Base-by-base conservation (phyloP, 2,888 invertebrate genomes). In the Acrobasis suavella region DNA sequence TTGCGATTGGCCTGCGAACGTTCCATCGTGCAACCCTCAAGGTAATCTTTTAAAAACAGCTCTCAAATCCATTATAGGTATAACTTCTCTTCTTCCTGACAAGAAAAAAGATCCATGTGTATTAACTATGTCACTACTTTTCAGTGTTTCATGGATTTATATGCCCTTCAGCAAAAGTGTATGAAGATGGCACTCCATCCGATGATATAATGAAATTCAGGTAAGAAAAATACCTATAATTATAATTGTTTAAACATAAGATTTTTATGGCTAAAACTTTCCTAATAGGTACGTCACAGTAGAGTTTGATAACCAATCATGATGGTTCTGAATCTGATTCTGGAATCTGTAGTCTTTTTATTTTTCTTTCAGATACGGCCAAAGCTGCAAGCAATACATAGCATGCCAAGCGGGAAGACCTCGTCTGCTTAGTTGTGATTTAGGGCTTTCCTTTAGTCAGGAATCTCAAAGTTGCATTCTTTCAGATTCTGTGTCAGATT, bases 1-100 rank as follows among this genome's bases (percentile, higher is more conserved):
- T 55, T 89, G 89, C 60, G 89, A 89, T 63, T 89, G 86, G 86
- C 83, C 81, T 1, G 79, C 71, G 9, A 83, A 85, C 60, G 87
- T 55, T 9, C 38, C 39, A 16, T 55, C 38, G 15, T 55, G 55
- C 55, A 55, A 39, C 15, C 55, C 55, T 17, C 17, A 39, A 55
- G 55, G 55, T 55, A 15, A 39, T n/a, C 10, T 14, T 46, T 22
- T 22, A 2, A 22, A 32, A 32, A 32, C n/a, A 32, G 32, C 32
- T 32, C 32, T 32, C 32, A 8, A 6, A 46, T n/a, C n/a, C 46
- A 46, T 0, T 14, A 46, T 14, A 46, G 12, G 46, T 2, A 46
- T 12, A 14, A n/a, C 46, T 14, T 14, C 10, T 46, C 46, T 12
- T 14, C 46, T 46, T 46, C 42, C 32, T 32, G 32, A 32, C 32